phyloP scores from a whole-genome alignment of 2,113 vertebrate genomes.

The Nycticorax nycticorax region DNA sequence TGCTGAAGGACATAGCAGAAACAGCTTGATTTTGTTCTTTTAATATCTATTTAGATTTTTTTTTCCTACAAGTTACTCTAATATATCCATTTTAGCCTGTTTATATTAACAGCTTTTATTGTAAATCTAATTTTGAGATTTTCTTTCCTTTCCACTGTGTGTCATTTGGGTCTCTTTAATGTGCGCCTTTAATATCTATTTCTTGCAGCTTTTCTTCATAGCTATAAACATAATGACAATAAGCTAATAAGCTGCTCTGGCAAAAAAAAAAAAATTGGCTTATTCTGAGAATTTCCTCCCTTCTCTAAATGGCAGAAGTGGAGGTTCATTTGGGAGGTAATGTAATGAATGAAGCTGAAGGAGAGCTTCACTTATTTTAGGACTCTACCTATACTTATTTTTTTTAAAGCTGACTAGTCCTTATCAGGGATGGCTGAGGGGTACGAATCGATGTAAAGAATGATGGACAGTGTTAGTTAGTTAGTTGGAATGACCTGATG shows the following conservation, averaged over 20 bases:
- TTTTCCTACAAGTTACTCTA: neutral
- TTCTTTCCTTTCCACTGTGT: neutral
- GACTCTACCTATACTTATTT: neutral
- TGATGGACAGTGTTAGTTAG: neutral
- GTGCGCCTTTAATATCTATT: neutral
- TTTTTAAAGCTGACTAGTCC: neutral
- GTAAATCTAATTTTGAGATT: slow-evolving; percentile 16
- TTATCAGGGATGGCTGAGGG: neutral
- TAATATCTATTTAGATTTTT: neutral
- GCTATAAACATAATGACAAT: slow-evolving; percentile 33
- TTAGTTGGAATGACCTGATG: neutral
- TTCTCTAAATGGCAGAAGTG: neutral
- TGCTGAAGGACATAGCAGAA: neutral
- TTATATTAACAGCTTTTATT: slow-evolving; percentile 23
- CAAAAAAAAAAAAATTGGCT: neutral
- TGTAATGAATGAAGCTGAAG: slow-evolving; percentile 14
- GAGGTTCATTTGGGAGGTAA: neutral
- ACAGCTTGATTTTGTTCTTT: neutral
- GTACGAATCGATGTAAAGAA: neutral
- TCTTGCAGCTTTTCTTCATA: slow-evolving; percentile 25
- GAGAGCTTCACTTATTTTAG: neutral
- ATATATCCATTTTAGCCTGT: neutral
- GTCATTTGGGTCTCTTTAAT: slow-evolving; percentile 28
- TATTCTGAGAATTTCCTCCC: neutral
- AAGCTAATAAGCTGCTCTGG: slow-evolving; percentile 18